Percentiles rank a stretch among this genome's conserved stretches.
phyloP scores from a whole-genome alignment of 2,888 invertebrate genomes.

The Dolichopus griseipennis region DNA sequence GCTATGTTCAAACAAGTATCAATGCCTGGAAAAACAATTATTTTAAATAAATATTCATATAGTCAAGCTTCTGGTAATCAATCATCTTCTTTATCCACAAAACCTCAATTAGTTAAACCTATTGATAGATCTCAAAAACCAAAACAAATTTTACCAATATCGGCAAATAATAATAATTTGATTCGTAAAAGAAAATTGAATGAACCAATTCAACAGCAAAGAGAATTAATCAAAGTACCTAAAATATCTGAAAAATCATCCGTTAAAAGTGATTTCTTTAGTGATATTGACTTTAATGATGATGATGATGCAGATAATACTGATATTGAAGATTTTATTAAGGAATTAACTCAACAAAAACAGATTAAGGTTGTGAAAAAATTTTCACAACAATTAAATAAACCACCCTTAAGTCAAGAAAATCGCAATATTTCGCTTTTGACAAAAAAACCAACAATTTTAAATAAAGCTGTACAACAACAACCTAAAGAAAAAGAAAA shows the following conservation, averaged over 20 bases:
- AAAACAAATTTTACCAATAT: conserved; percentile 5
- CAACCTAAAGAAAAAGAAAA: conserved; percentile 3
- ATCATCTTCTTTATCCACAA: background rate
- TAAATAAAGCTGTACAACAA: background rate
- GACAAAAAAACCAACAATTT: conserved; percentile 12
- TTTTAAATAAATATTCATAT: background rate
- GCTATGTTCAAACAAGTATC: background rate
- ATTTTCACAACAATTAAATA: conserved; percentile 1
- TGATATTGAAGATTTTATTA: conserved; percentile 23
- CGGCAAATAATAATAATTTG: conserved; percentile 7
- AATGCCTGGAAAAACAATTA: background rate
- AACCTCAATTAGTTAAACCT: background rate
- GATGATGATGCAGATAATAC: conserved; percentile 23
- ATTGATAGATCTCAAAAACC: background rate
- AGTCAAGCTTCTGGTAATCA: background rate
- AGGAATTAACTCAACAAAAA: conserved; percentile 22
- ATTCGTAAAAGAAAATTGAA: conserved; percentile 11
- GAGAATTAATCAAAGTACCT: background rate
- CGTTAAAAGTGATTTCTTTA: conserved; percentile 11
- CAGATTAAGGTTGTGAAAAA: conserved; percentile 13
- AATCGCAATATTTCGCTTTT: background rate
- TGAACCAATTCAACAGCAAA: background rate
- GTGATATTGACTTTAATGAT: conserved; percentile 26
- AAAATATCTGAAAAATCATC: conserved; percentile 19
- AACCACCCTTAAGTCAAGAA: background rate